Percentiles rank a stretch among this genome's conserved stretches.
phyloP scores from a whole-genome alignment of 1,140 invertebrate species.

The Eupeodes corollae region DNA sequence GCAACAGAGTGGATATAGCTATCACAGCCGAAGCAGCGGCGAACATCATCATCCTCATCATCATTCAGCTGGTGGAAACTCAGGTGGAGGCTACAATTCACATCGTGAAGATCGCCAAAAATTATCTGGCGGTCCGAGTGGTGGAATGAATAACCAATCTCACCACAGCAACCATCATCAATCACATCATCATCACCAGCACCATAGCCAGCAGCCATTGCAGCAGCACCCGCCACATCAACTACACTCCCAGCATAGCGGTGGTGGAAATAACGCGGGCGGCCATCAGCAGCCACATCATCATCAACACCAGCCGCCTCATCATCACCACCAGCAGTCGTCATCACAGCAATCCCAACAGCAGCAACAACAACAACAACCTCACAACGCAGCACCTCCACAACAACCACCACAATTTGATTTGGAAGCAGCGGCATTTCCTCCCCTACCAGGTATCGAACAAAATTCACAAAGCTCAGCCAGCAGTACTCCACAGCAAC shows the following conservation, averaged over 20 bases:
- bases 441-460: conserved; percentile 56
- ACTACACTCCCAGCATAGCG: not conserved
- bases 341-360: conserved; percentile 27
- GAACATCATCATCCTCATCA: conserved; percentile 15
- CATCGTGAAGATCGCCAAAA: conserved; percentile 19
- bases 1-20: not conserved
- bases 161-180: conserved; percentile 15
- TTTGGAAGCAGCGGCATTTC: conserved; percentile 68
- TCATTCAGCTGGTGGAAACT: conserved; percentile 8
- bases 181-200: conserved; percentile 14
- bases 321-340: conserved; percentile 4
- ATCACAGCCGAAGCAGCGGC: conserved; percentile 2
- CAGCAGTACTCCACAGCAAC: too few species aligned
- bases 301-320: not conserved
- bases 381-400: conserved; percentile 17
- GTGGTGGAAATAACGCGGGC: conserved; percentile 3
- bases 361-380: conserved; percentile 27
- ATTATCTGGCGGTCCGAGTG: conserved; percentile 5
- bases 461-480: too few species aligned
- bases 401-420: conserved; percentile 54
- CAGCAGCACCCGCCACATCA: not conserved
- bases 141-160: conserved; percentile 27
- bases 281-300: not conserved
- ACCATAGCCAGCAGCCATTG: conserved; percentile 5
- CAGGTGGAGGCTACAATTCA: conserved; percentile 15